Conservation (phyloP, 1,140 invertebrate genomes). For the Penaeus vannamei region DNA sequence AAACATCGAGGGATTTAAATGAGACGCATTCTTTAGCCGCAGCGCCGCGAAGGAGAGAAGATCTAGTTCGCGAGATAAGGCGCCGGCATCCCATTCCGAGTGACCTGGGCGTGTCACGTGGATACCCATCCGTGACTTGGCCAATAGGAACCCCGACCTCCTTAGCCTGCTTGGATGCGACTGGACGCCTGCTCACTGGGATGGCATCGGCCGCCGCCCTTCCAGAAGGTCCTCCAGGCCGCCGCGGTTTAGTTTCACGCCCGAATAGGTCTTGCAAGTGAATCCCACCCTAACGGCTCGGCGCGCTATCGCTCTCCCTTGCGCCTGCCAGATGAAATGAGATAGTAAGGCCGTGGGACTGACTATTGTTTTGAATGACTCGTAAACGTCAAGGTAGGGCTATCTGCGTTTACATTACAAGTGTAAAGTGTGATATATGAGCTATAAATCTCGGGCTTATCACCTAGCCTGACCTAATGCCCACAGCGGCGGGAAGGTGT, state of each 20-base stretch:
- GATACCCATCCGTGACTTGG: background rate
- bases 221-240: background rate
- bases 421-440: conserved; percentile 65
- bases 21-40: no score
- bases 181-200: background rate
- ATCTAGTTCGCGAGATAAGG: no score
- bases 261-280: no score
- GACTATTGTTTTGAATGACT: conserved; percentile 66
- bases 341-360: conserved; percentile 43
- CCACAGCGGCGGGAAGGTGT: conserved; percentile 51
- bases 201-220: background rate
- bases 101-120: no score
- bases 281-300: background rate
- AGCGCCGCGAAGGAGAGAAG: no score
- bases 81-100: no score
- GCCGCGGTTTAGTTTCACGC: no score
- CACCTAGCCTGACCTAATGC: conserved; percentile 62
- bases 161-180: background rate
- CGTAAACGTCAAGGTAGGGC: conserved; percentile 57
- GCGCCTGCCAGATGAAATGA: conserved; percentile 45
- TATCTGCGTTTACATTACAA: conserved; percentile 64
- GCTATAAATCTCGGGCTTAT: conserved; percentile 56
- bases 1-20: no score
- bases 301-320: background rate
- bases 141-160: conserved; percentile 9